phyloP scores from a whole-genome alignment of 2,113 vertebrate genomes.

The Uria lomvia region DNA sequence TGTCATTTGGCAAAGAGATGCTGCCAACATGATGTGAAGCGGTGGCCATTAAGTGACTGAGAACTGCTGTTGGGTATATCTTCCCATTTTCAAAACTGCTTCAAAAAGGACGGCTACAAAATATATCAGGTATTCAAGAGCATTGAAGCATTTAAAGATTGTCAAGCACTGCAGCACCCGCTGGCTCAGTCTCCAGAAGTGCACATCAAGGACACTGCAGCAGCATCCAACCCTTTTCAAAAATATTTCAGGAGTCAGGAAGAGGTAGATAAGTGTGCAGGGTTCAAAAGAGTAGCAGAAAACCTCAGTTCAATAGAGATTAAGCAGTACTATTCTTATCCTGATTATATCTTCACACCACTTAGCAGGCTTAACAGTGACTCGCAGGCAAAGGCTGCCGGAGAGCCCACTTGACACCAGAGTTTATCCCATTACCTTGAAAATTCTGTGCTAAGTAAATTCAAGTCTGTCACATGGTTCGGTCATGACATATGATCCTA shows the following conservation, averaged over 20 bases:
- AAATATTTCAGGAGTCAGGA: background rate
- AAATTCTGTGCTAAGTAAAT: background rate
- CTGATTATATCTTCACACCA: background rate
- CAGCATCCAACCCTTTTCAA: background rate
- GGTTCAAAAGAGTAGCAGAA: background rate
- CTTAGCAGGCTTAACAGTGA: background rate
- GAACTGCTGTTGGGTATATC: background rate
- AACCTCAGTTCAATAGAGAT: background rate
- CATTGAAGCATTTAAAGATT: conserved; percentile 38
- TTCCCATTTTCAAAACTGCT: background rate
- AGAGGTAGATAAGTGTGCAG: background rate
- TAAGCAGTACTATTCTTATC: background rate
- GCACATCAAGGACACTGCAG: conserved; percentile 48
- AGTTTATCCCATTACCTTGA: background rate
- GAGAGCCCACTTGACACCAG: background rate
- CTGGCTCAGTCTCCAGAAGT: conserved; percentile 41
- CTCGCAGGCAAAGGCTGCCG: background rate
- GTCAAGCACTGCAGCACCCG: background rate
- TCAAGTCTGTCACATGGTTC: background rate
- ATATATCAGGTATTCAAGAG: conserved; percentile 5
- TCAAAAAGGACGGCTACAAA: background rate
- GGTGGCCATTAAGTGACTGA: background rate
- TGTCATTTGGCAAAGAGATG: conserved; percentile 1
- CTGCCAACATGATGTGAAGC: background rate
- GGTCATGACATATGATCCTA: background rate